Evolutionary conservation across 1,140 invertebrate genomes (phyloP).

Genomic region (Drosophila sp.): DNA sequence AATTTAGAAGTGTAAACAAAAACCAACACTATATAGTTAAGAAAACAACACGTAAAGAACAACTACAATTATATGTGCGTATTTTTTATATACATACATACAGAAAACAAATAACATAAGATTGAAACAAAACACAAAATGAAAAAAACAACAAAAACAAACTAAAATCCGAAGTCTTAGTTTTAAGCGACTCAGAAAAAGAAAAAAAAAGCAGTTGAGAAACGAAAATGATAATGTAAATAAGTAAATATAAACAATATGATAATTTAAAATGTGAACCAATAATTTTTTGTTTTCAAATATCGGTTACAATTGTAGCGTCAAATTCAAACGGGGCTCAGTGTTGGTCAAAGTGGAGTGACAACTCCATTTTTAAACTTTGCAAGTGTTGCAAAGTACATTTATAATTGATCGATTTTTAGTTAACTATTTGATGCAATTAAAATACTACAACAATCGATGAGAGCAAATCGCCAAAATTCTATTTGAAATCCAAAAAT

Average conservation of each 20-base stretch:
- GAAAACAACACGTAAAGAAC: constrained; percentile 3
- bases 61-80: constrained; percentile 35
- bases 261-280: constrained; percentile 49
- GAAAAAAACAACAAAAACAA: constrained; percentile 9
- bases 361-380: neutral
- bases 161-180: constrained; percentile 47
- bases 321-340: neutral
- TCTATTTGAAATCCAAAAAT: too few relatives aligned
- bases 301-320: neutral
- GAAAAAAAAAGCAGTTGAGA: constrained; percentile 25
- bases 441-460: too few relatives aligned
- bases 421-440: too few relatives aligned
- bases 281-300: constrained; percentile 4
- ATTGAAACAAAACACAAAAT: constrained; percentile 1
- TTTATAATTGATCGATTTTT: too few relatives aligned
- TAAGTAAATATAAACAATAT: constrained; percentile 52
- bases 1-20: constrained; percentile 10
- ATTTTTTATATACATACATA: constrained; percentile 43
- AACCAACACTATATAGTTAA: constrained; percentile 18
- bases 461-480: too few relatives aligned
- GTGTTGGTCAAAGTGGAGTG: neutral
- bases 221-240: constrained; percentile 54
- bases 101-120: constrained; percentile 29
- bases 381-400: too few relatives aligned
- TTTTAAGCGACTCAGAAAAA: constrained; percentile 31